Base-by-base conservation (phyloP, 2,888 invertebrate genomes). In the Synergus laeviventris region DNA sequence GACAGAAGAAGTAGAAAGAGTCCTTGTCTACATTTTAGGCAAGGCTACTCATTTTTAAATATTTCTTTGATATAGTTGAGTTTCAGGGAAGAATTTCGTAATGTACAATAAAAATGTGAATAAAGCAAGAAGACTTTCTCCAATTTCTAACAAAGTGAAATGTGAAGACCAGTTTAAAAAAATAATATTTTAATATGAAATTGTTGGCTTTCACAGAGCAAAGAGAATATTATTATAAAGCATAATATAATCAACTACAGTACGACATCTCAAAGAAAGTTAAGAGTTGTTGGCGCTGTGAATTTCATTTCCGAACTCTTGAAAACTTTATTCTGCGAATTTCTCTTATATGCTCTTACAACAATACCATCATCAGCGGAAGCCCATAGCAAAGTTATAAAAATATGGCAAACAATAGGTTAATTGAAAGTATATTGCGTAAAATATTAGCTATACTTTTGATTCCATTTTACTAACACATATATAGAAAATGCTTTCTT, bases 351-450 rank as follows among this genome's bases (percentile, higher is more conserved):
- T 39, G 36, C 18, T 62, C 38, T 62, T 18, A 38, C n/a, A 62
- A 39, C 18, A 39, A 38, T 39, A n/a, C 62, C 62, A 62, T 62
- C 62, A 62, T 39, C 39, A n/a, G 39, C 62, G 18, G 62, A 62
- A 12, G 39, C 16, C 12, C 39, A n/a, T n/a, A 18, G 18, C 18
- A 18, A 39, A 62, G 39, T 62, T 39, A 62, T 62, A 18, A 62
- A 39, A 39, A 39, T 12, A 38, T 38, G 62, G 21, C 39, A 18
- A 62, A 62, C 18, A 39, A 62, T 38, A 62, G 62, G 12, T 39
- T n/a, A n/a, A n/a, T n/a, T 18, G 31, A 62, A 18, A 39, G 39
- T 16, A 62, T n/a, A n/a, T 62, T 38, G 1, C 39, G 18, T n/a
- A n/a, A 49, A 49, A 7, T 49, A 49, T 0, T n/a, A 2, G 7